These are phyloP conservation scores for Prenolepis imparis DNA, from an alignment of 2,888 invertebrate species.

Conservation along the genomic window DNA sequence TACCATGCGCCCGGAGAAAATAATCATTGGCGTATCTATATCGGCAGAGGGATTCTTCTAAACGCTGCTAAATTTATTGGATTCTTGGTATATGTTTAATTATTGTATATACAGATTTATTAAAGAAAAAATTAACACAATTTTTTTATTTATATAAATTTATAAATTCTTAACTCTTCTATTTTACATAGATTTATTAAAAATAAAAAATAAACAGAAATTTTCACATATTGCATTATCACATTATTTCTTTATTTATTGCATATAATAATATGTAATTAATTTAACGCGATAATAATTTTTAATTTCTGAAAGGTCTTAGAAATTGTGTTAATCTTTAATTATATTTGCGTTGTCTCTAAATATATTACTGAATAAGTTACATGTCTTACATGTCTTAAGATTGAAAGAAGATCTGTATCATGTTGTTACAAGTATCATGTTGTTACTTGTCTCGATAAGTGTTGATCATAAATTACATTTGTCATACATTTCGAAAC, in stretches of 20 bases:
- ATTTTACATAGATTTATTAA: background rate
- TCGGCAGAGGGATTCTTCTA: background rate
- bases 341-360: no score
- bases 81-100: background rate
- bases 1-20: constrained; percentile 35
- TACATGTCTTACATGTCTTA: background rate
- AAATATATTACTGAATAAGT: background rate
- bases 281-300: background rate
- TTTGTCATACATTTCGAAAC: constrained; percentile 6
- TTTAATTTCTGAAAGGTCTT: background rate
- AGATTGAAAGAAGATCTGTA: background rate
- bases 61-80: background rate
- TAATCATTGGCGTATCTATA: background rate
- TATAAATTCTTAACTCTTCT: background rate
- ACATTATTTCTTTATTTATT: background rate
- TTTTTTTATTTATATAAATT: background rate
- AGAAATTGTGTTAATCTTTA: background rate
- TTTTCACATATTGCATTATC: background rate
- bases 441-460: background rate
- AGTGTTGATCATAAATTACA: constrained; percentile 18
- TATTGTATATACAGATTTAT: background rate
- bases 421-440: no score
- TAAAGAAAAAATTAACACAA: background rate
- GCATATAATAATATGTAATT: background rate
- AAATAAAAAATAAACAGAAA: background rate